A percentile compares a stretch with the other conserved stretches of the same genome.
Conservation (phyloP, 1,140 invertebrate genomes). For the Adelges cooleyi region DNA sequence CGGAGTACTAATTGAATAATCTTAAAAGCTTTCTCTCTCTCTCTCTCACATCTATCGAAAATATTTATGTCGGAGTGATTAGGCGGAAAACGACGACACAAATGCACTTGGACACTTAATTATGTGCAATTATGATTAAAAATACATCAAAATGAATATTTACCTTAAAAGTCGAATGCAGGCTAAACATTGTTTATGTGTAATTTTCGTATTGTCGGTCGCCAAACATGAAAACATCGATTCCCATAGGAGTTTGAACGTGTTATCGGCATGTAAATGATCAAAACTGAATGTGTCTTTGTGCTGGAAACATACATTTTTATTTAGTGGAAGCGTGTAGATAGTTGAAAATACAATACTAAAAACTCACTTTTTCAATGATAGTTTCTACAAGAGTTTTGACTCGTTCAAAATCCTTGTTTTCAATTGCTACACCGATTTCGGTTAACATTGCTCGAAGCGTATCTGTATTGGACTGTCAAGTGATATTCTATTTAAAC, state of each 20-base stretch:
- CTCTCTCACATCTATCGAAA: not conserved
- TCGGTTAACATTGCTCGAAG: not conserved
- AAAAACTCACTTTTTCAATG: not conserved
- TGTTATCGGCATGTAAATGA: conserved; percentile 41
- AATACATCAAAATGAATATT: not conserved
- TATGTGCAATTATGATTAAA: not conserved
- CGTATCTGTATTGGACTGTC: too few species aligned
- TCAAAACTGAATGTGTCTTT: conserved; percentile 41
- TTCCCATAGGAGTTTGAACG: conserved; percentile 44
- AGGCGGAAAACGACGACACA: not conserved
- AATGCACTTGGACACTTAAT: not conserved
- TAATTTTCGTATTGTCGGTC: conserved; percentile 36
- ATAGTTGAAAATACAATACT: too few species aligned
- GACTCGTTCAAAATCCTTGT: not conserved
- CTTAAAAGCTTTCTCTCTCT: not conserved
- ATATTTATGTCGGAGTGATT: not conserved
- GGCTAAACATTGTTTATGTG: conserved; percentile 42
- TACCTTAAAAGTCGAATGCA: conserved; percentile 48
- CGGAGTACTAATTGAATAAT: not conserved
- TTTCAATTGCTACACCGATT: conserved; percentile 8
- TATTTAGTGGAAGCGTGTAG: not conserved
- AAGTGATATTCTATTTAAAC: too few species aligned
- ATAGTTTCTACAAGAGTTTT: not conserved
- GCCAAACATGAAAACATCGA: conserved; percentile 42
- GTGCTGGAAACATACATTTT: conserved; percentile 37